Evolutionary conservation across 2,797 vertebrate species (phyloP).

Genomic region (Poeciliopsis infans): DNA sequence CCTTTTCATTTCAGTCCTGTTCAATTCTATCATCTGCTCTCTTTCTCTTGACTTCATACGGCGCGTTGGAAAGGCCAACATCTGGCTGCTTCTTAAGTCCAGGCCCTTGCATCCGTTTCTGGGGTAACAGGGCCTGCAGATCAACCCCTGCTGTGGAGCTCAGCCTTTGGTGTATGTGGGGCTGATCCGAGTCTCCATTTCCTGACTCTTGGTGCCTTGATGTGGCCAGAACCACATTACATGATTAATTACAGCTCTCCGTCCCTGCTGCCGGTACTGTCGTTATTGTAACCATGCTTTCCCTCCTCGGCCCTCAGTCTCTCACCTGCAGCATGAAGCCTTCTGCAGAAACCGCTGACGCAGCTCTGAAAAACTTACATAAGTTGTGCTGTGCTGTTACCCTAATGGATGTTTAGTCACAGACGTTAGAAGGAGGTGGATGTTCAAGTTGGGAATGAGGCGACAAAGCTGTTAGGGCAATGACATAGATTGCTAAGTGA

Average conservation of each 20-base stretch:
- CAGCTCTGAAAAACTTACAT: conserved; percentile 37
- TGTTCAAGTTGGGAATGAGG: conserved; percentile 17
- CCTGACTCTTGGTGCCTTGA: conserved; percentile 73
- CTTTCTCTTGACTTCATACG: conserved; percentile 58
- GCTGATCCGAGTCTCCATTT: conserved; percentile 64
- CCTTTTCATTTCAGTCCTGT: conserved; percentile 50
- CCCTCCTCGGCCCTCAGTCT: conserved; percentile 35
- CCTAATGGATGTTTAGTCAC: conserved; percentile 48
- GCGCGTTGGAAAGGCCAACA: conserved; percentile 70
- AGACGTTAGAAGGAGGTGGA: conserved; percentile 34
- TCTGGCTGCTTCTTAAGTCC: conserved; percentile 72
- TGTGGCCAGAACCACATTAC: conserved; percentile 67
- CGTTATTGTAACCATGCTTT: conserved; percentile 59
- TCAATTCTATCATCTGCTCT: conserved; percentile 61
- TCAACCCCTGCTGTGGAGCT: conserved; percentile 70
- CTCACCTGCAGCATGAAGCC: conserved; percentile 59
- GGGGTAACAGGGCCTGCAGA: conserved; percentile 66
- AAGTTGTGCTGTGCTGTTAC: conserved; percentile 18
- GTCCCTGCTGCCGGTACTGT: conserved; percentile 61
- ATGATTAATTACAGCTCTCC: conserved; percentile 73
- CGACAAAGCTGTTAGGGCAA: conserved; percentile 32
- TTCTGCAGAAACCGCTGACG: conserved; percentile 60
- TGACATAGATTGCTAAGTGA: conserved; percentile 36
- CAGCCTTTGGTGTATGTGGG: conserved; percentile 75
- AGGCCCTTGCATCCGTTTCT: conserved; percentile 59